Base-by-base conservation (phyloP, 2,888 invertebrate genomes). In the Lepidocyrtoides sp. region DNA sequence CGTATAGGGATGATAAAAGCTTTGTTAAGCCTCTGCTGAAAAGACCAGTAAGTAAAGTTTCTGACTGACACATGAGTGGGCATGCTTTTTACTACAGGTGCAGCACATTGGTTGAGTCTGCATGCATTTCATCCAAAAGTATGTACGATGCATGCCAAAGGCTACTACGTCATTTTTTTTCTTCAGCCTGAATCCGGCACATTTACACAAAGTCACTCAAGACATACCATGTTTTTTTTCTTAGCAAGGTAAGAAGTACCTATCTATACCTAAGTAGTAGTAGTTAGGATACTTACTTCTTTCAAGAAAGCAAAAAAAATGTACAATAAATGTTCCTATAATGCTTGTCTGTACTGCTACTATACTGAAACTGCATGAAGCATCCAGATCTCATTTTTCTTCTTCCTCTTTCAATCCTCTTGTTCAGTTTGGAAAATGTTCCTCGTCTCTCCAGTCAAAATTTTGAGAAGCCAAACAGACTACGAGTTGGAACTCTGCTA, bases 271-370 rank as follows among this genome's bases (percentile, higher is more conserved):
- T n/a, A n/a, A n/a, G n/a, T n/a, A n/a, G n/a, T n/a, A n/a, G n/a
- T n/a, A n/a, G n/a, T n/a, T n/a, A n/a, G n/a, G n/a, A n/a, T n/a
- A n/a, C n/a, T n/a, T n/a, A n/a, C 63, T 12, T 63, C 0, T 26
- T 63, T 29, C 3, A 63, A 63, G 17, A 20, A 57, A 29, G 12
- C 1, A 29, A 69, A 69, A 69, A 69, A 57, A 48, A 2, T 14
- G 36, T 32, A 69, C 36, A 69, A 69, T 69, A 36, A 69, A 69
- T 69, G 66, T 36, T n/a, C n/a, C n/a, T n/a, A 32, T 69, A 69
- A 69, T 69, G 66, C 36, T 36, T 23, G 10, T 36, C 66, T 69
- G 7, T 36, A 3, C 63, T 36, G 2, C 36, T n/a, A 10, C 36
- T 23, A 17, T n/a, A 32, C 17, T 29, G 29, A 51, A 63, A 5